Evolutionary conservation across 2,113 vertebrate genomes (phyloP).

Genomic region (Nannospalax galili): DNA sequence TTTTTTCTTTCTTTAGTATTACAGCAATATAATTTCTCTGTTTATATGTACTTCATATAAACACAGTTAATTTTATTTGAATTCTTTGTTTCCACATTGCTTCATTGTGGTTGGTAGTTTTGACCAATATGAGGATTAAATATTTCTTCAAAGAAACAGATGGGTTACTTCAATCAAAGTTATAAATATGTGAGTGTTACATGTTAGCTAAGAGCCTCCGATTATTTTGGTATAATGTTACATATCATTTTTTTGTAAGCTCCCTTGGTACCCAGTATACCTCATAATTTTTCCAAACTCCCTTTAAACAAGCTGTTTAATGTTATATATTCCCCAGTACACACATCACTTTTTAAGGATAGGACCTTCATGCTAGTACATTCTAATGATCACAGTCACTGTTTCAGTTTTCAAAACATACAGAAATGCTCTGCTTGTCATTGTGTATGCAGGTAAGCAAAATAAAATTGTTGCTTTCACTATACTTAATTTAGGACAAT

Average conservation of each 20-base stretch:
- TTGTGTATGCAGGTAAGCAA: neutral
- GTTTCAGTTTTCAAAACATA: neutral
- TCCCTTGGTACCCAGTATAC: neutral
- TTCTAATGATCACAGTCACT: slow-evolving; percentile 18
- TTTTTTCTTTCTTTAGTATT: slow-evolving; percentile 42
- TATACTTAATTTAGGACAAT: neutral
- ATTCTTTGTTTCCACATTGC: slow-evolving; percentile 56
- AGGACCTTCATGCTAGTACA: neutral
- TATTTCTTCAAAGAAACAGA: slow-evolving; percentile 69
- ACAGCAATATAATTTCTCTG: slow-evolving; percentile 58
- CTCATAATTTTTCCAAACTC: neutral
- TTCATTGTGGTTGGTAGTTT: slow-evolving; percentile 67
- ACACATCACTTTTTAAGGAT: neutral
- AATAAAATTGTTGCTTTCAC: neutral
- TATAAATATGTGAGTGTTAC: slow-evolving; percentile 43
- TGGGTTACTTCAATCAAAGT: slow-evolving; percentile 47
- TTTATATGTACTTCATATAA: slow-evolving; percentile 61
- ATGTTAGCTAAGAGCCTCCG: neutral
- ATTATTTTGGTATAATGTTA: slow-evolving; percentile 40
- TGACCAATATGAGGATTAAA: slow-evolving; percentile 63
- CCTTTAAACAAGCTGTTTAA: neutral
- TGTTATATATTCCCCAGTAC: neutral
- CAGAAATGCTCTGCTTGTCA: neutral
- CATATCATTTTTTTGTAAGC: neutral
- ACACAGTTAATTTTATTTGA: slow-evolving; percentile 64